These are phyloP conservation scores for Notarius quadriscutis DNA, from an alignment of 2,113 vertebrate species.

Conservation along the genomic window DNA sequence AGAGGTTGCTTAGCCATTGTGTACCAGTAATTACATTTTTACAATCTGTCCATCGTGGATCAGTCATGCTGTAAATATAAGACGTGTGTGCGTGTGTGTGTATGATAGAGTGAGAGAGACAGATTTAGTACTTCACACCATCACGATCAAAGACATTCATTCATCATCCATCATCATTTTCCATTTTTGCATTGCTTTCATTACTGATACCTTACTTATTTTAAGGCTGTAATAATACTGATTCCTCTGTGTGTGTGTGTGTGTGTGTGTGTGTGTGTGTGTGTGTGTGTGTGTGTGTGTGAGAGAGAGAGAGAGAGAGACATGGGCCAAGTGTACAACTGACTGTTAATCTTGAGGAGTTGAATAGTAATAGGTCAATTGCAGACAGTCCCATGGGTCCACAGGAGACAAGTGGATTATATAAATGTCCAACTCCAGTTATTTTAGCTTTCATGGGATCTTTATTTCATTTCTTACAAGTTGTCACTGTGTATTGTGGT, in stretches of 20 bases:
- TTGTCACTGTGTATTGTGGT: not conserved
- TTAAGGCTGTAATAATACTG: constrained; percentile 6
- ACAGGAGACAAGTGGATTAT: constrained; percentile 3
- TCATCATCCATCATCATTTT: constrained; percentile 40
- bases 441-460: not conserved
- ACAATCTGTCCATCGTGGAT: constrained; percentile 77
- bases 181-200: constrained; percentile 31
- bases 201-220: constrained; percentile 31
- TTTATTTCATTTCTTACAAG: not conserved
- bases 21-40: constrained; percentile 77
- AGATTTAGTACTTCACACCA: not conserved
- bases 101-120: constrained; percentile 22
- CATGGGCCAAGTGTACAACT: constrained; percentile 51
- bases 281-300: constrained; percentile 45
- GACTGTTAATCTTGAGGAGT: constrained; percentile 62
- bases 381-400: not conserved
- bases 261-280: constrained; percentile 42
- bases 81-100: not conserved
- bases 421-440: not conserved
- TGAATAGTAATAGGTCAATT: constrained; percentile 52
- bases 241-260: not conserved
- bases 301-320: constrained; percentile 42
- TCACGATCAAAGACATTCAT: constrained; percentile 21
- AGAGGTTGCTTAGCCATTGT: constrained; percentile 73
- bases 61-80: constrained; percentile 73